Evolutionary conservation across 2,888 invertebrate species (phyloP), one percentile per base, ranked within the genome.

Genomic region (Cotesia congregata): DNA sequence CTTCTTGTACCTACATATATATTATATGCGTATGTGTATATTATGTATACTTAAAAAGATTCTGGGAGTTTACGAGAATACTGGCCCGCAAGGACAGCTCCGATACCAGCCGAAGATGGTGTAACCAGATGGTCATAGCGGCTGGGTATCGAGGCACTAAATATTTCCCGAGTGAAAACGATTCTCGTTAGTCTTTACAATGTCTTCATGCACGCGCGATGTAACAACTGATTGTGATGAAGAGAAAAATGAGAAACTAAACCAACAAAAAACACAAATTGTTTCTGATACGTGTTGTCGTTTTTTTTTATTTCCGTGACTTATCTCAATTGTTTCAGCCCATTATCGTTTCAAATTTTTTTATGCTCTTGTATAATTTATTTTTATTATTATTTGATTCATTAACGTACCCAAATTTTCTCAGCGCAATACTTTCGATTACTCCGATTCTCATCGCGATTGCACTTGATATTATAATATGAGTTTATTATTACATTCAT

Each of bases 111-210:
- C 60, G 6, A 15, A 6, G 71, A 78, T 79, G 76, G 72, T 75
- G 79, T 76, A 80, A 80, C 71, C 75, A 79, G 77, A 69, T 78
- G 79, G 75, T 67, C 62, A 79, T 75, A 67, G 61, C 73, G 67
- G 50, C 73, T 5, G 65, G 12, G 38, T 65, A 65, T 65, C 65
- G 65, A 65, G 30, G 71, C 61, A 50, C 59, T 62, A 60, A 61
- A 17, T 59, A 15, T 40, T 65, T 9, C 6, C 30, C 72, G 60
- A 61, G 69, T 71, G 65, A 67, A 74, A 62, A 30, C 41, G 71
- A 74, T 67, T 65, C 38, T 76, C 60, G 65, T 41, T 68, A 68
- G 17, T n/a, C 6, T 39, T 9, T 61, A n/a, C 20, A 60, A 71
- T 71, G 71, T 71, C 61, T 38, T 15, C 7, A 62, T 40, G 39